These are phyloP conservation scores for Diloba caeruleocephala DNA, from an alignment of 2,888 invertebrate genomes.

Conservation along the genomic window DNA sequence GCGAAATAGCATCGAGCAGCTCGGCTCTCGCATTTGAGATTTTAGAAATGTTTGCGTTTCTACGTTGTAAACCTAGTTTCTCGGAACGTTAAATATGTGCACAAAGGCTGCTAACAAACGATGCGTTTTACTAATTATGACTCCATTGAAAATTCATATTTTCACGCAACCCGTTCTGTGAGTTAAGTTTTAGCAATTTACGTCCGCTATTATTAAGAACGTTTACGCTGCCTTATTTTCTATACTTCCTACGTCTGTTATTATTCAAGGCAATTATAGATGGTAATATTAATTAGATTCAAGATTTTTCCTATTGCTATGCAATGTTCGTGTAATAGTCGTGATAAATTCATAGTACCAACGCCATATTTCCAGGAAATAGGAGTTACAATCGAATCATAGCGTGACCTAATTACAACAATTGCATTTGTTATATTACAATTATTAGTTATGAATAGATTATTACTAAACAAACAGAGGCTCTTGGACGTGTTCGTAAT, in stretches of 20 bases:
- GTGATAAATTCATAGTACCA: conserved; percentile 64
- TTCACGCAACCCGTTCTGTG: conserved; percentile 23
- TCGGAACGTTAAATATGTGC: conserved; percentile 58
- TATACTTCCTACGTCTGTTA: conserved; percentile 34
- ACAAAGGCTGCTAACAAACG: conserved; percentile 52
- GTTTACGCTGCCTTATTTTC: conserved; percentile 36
- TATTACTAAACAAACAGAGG: conserved; percentile 61
- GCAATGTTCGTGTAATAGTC: conserved; percentile 47
- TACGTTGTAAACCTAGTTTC: conserved; percentile 85
- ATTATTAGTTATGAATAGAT: conserved; percentile 60
- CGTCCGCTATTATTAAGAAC: conserved; percentile 21
- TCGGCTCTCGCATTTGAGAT: conserved; percentile 76
- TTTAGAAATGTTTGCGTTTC: conserved; percentile 83
- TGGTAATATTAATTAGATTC: conserved; percentile 51
- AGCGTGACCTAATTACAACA: conserved; percentile 58
- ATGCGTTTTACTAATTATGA: conserved; percentile 47
- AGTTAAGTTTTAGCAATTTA: conserved; percentile 19
- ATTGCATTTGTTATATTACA: conserved; percentile 58
- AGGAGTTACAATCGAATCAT: conserved; percentile 63
- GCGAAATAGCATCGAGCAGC: conserved; percentile 71
- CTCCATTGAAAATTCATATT: conserved; percentile 46
- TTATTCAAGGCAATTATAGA: conserved; percentile 46
- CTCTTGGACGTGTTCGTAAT: conserved; percentile 61
- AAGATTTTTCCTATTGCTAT: conserved; percentile 59
- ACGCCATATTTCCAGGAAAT: conserved; percentile 66